A percentile compares a stretch with the other conserved stretches of the same genome.
phyloP scores from a whole-genome alignment of 2,797 vertebrate species.

The Phyllotis vaccarum region DNA sequence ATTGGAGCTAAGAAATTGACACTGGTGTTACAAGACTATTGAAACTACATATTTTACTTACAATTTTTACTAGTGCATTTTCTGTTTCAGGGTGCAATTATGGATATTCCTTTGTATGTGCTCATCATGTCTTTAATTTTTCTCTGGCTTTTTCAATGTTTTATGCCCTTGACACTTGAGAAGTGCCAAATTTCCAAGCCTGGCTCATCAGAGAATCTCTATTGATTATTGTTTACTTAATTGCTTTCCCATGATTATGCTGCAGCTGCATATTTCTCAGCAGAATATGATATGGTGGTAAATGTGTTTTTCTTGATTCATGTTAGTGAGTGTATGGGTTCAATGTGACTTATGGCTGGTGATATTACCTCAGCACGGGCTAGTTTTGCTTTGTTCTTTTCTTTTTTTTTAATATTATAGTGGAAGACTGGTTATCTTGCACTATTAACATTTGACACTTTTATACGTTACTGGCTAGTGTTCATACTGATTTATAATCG shows the following conservation, averaged over 20 bases:
- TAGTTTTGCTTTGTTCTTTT: slow-evolving; percentile 48
- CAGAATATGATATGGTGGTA: neutral
- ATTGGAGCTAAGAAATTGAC: neutral
- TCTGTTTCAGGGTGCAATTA: neutral
- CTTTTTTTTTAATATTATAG: too few species aligned
- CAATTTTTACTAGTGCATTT: neutral
- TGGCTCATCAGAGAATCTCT: slow-evolving; percentile 11
- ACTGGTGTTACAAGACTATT: too few species aligned
- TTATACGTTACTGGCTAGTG: neutral
- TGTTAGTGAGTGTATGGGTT: neutral
- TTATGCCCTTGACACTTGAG: neutral
- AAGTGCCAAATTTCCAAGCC: neutral
- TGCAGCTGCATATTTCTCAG: neutral
- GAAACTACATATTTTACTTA: neutral
- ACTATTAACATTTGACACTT: neutral
- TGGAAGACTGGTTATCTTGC: neutral
- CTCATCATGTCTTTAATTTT: neutral
- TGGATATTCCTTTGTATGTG: neutral
- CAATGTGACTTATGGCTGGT: neutral
- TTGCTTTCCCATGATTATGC: neutral
- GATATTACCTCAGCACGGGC: neutral
- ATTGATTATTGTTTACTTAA: slow-evolving; percentile 10
- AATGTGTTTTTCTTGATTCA: neutral
- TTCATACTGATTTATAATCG: neutral
- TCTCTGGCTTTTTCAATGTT: neutral